Conservation (phyloP, 2,113 vertebrate species). For the Picathartes gymnocephalus region DNA sequence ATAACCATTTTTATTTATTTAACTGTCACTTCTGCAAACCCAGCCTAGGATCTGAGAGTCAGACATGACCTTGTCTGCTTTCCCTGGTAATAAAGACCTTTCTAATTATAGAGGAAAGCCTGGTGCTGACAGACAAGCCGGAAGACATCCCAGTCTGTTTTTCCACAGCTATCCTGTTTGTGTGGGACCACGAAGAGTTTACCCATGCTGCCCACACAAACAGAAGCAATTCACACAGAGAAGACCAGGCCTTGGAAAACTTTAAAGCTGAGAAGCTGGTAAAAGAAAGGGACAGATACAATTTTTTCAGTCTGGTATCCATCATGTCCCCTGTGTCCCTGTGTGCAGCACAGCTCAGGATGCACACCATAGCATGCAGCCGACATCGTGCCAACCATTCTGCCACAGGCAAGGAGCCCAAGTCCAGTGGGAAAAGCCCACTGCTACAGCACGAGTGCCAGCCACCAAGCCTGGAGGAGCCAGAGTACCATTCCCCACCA, state of each 20-base stretch:
- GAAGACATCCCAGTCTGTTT: neutral
- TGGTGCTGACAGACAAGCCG: neutral
- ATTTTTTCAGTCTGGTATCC: neutral
- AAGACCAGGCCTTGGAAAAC: neutral
- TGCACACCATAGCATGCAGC: neutral
- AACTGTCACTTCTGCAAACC: neutral
- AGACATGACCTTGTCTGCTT: neutral
- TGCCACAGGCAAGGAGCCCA: neutral
- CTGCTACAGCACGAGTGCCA: rapidly evolving
- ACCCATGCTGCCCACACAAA: neutral
- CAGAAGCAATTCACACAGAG: neutral
- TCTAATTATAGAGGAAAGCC: neutral
- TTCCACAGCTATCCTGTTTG: neutral
- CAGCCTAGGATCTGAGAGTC: neutral
- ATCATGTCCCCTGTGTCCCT: neutral
- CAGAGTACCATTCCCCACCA: neutral
- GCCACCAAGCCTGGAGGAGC: neutral
- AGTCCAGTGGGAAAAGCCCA: neutral
- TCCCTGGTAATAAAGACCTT: neutral
- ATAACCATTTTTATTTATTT: neutral
- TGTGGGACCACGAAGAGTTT: neutral
- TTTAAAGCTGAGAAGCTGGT: neutral
- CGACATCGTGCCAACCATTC: rapidly evolving
- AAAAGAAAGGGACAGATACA: neutral
- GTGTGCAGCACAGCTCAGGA: neutral